A percentile compares a stretch with the other conserved stretches of the same genome.
Evolutionary conservation across 2,113 vertebrate species (phyloP).

Genomic region (Atractosteus spatula): DNA sequence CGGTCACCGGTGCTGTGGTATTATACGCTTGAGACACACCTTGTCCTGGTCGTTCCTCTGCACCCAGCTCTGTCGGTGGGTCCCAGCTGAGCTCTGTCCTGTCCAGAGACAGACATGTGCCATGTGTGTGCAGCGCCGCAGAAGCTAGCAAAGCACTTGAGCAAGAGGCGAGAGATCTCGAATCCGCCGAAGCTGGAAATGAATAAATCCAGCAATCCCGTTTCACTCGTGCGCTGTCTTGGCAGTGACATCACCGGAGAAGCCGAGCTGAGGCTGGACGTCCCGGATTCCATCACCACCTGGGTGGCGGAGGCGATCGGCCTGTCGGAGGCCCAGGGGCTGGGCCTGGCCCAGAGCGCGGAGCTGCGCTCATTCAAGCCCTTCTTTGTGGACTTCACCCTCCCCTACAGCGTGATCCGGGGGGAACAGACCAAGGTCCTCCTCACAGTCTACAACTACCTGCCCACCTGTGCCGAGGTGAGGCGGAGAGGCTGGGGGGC

Average conservation of each 20-base stretch:
- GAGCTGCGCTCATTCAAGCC: constrained; percentile 83
- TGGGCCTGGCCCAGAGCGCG: constrained; percentile 69
- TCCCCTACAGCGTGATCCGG: constrained; percentile 78
- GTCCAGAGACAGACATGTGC: no score
- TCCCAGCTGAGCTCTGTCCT: no score
- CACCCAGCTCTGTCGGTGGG: no score
- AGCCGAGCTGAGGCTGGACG: constrained; percentile 70
- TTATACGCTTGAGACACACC: no score
- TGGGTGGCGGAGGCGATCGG: constrained; percentile 81
- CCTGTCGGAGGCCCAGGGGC: constrained; percentile 69
- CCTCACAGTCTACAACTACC: constrained; percentile 83
- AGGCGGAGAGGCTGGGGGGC: neutral
- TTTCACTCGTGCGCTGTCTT: neutral
- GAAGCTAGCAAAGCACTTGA: no score
- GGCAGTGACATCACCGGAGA: constrained; percentile 67
- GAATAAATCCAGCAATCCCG: neutral
- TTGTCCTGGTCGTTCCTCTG: no score
- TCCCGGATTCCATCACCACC: constrained; percentile 88
- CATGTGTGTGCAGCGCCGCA: no score
- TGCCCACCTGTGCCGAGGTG: constrained; percentile 78
- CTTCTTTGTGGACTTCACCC: constrained; percentile 86
- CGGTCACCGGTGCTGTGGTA: no score
- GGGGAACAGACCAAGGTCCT: constrained; percentile 90
- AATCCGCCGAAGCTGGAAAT: no score
- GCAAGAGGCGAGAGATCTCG: neutral